Conservation (phyloP, 2,113 vertebrate species). For the Tetrao urogallus region DNA sequence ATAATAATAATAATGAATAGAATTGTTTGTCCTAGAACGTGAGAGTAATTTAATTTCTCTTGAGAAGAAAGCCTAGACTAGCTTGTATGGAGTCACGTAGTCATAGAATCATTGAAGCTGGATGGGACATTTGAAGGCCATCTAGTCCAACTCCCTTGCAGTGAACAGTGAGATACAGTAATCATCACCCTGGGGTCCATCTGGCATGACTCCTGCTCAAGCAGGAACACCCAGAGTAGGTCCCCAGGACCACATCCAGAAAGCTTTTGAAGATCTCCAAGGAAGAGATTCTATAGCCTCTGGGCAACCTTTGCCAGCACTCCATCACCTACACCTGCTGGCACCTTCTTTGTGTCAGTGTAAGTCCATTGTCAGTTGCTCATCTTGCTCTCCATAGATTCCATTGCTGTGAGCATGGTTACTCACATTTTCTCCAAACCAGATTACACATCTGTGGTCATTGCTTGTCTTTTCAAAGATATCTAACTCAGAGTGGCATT, state of each 20-base stretch:
- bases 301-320: background rate
- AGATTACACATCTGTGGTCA: background rate
- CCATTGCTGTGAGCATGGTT: background rate
- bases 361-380: background rate
- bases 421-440: background rate
- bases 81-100: background rate
- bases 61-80: background rate
- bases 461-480: background rate
- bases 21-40: background rate
- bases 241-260: background rate
- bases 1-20: background rate
- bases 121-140: too few species aligned
- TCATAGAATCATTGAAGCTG: too few species aligned
- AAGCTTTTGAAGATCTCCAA: background rate
- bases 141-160: too few species aligned
- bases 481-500: background rate
- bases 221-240: background rate
- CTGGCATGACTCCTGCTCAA: background rate
- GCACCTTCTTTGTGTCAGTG: background rate
- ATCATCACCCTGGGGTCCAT: rapidly evolving
- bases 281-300: background rate
- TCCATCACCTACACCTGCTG: background rate
- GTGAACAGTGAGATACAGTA: too few species aligned
- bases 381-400: background rate
- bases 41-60: background rate